These are phyloP conservation scores for Sorex araneus DNA, from an alignment of 2,113 vertebrate species.

Conservation along the genomic window DNA sequence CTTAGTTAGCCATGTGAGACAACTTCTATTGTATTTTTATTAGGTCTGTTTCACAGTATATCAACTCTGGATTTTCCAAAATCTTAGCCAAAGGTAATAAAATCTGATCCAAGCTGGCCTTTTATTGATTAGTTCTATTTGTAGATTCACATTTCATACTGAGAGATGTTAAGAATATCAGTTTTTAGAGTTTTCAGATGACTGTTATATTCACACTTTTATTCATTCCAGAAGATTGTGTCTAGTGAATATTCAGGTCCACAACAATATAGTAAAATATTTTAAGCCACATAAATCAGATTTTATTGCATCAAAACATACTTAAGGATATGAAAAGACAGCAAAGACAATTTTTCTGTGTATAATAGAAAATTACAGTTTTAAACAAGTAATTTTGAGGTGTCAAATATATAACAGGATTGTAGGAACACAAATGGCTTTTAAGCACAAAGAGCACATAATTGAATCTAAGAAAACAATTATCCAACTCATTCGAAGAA, in stretches of 20 bases:
- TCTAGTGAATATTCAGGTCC: neutral
- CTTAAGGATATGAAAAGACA: slow-evolving; percentile 56
- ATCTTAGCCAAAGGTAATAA: slow-evolving; percentile 51
- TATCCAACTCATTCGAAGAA: slow-evolving; percentile 56
- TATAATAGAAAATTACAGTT: slow-evolving; percentile 45
- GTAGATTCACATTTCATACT: slow-evolving; percentile 48
- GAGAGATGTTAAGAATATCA: slow-evolving; percentile 4
- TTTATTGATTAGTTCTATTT: slow-evolving; percentile 61
- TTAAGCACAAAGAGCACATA: slow-evolving; percentile 33
- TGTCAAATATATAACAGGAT: slow-evolving; percentile 11
- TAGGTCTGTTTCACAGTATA: neutral
- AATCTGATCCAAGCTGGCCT: neutral
- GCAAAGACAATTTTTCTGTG: neutral
- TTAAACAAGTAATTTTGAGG: slow-evolving; percentile 17
- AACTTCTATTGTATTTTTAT: slow-evolving; percentile 45
- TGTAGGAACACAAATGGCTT: neutral
- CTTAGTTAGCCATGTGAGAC: slow-evolving; percentile 18
- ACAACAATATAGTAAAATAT: neutral
- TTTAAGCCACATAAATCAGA: slow-evolving; percentile 37
- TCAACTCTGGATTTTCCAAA: neutral
- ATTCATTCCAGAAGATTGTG: slow-evolving; percentile 4
- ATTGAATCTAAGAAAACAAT: slow-evolving; percentile 56
- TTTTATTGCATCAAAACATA: slow-evolving; percentile 17
- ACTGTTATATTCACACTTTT: slow-evolving; percentile 9
- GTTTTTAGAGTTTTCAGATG: slow-evolving; percentile 20